A percentile compares a stretch with the other conserved stretches of the same genome.
Conservation (phyloP, 2,888 invertebrate species). For the Galeruca laticollis region DNA sequence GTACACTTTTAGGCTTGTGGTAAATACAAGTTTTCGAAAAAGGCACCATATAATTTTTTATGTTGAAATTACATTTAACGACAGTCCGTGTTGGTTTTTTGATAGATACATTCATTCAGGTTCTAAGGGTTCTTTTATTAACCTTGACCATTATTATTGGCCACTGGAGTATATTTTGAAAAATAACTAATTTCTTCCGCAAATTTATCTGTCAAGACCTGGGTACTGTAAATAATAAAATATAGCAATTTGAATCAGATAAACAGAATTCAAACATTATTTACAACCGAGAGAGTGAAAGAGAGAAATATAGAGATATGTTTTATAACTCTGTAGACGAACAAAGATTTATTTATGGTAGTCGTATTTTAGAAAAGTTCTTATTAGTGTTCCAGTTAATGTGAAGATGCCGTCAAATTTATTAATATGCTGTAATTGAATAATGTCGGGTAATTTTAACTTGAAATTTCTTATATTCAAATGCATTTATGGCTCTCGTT, state of each 20-base stretch:
- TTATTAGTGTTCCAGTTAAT: constrained; percentile 44
- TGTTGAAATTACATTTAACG: no score
- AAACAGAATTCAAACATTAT: constrained; percentile 24
- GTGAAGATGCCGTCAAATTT: constrained; percentile 50
- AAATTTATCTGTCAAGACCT: constrained; percentile 18
- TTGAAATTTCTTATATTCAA: constrained; percentile 45
- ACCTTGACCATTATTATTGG: no score
- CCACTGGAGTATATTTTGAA: no score
- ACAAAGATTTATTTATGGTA: constrained; percentile 33
- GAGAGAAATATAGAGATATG: no score
- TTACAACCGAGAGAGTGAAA: constrained; percentile 9
- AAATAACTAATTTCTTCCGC: background rate
- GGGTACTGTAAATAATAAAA: constrained; percentile 21
- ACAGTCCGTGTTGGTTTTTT: no score
- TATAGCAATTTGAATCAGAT: constrained; percentile 21
- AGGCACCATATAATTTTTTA: no score
- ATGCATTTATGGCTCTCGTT: constrained; percentile 47
- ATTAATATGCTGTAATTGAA: constrained; percentile 55
- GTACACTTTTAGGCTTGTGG: no score
- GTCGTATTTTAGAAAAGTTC: constrained; percentile 36
- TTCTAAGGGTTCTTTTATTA: no score
- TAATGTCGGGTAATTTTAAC: constrained; percentile 54
- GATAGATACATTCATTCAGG: no score
- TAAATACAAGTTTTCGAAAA: no score
- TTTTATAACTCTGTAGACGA: constrained; percentile 29